A percentile compares a stretch with the other conserved stretches of the same genome.
Conservation (phyloP, 2,888 invertebrate genomes). For the Notodonta dromedarius region DNA sequence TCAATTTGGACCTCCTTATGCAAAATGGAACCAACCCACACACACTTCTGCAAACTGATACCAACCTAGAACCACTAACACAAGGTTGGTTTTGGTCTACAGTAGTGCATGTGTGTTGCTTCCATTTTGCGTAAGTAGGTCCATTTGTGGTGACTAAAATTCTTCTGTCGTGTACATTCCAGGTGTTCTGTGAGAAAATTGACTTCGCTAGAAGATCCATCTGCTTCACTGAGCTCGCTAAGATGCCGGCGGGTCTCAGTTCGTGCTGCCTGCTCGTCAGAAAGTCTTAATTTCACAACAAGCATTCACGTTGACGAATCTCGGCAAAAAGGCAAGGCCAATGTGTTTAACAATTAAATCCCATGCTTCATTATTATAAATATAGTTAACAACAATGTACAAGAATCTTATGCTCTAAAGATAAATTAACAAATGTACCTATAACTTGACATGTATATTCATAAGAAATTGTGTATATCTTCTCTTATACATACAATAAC, state of each 20-base stretch:
- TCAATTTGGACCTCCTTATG: too few species aligned
- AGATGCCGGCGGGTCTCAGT: slow-evolving; percentile 90
- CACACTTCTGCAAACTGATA: too few species aligned
- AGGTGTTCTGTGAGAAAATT: slow-evolving; percentile 94
- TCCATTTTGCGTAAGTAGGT: too few species aligned
- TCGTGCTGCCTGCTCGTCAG: slow-evolving; percentile 91
- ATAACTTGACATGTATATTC: background rate
- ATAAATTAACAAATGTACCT: background rate
- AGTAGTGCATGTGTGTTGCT: too few species aligned
- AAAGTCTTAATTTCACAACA: slow-evolving; percentile 40
- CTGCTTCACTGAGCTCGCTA: slow-evolving; percentile 91
- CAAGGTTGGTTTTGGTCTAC: too few species aligned
- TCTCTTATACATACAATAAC: background rate
- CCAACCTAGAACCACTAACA: too few species aligned
- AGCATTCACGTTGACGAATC: background rate
- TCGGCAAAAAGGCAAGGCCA: slow-evolving; percentile 6
- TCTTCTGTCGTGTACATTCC: slow-evolving; percentile 43
- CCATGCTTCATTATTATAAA: background rate
- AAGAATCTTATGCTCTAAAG: slow-evolving; percentile 1
- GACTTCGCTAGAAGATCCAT: slow-evolving; percentile 92
- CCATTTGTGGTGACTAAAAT: too few species aligned
- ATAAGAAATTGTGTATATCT: background rate
- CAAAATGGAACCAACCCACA: too few species aligned
- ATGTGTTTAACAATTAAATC: slow-evolving; percentile 18
- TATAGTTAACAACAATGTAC: background rate